Evolutionary conservation across 2,797 vertebrate genomes (phyloP).

Genomic region (Vespertilio murinus): DNA sequence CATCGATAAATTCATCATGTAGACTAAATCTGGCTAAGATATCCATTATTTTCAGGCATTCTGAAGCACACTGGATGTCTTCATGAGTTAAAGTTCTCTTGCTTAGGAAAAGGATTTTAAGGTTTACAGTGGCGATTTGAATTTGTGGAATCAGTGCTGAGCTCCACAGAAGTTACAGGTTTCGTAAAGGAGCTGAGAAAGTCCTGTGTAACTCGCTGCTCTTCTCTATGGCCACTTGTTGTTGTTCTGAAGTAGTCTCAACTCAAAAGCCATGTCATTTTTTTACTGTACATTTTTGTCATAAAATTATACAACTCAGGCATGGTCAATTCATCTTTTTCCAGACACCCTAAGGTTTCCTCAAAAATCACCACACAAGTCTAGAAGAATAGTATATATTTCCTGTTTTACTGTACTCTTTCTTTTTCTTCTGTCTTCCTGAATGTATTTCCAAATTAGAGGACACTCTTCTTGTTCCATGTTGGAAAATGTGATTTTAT

Average conservation of each 20-base stretch:
- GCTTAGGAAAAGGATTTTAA: constrained; percentile 32
- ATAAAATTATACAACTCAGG: neutral
- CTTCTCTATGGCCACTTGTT: neutral
- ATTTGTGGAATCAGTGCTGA: neutral
- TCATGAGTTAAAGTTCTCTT: neutral
- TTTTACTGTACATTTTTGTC: neutral
- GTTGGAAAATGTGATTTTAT: neutral
- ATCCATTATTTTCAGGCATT: neutral
- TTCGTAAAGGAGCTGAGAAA: neutral
- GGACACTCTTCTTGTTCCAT: neutral
- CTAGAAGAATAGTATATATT: neutral
- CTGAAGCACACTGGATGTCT: neutral
- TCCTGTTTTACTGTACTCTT: neutral
- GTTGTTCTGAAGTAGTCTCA: neutral
- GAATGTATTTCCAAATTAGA: neutral
- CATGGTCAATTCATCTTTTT: neutral
- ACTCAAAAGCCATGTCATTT: neutral
- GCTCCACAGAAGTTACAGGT: neutral
- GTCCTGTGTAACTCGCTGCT: neutral
- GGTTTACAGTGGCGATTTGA: neutral
- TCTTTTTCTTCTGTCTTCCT: neutral
- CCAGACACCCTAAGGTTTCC: neutral
- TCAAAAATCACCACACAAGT: neutral
- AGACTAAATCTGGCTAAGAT: neutral
- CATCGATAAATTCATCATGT: neutral